Percentiles rank a stretch among this genome's conserved stretches.
These are phyloP conservation scores for Keiferia lycopersicella DNA, from an alignment of 2,888 invertebrate genomes.

Conservation along the genomic window DNA sequence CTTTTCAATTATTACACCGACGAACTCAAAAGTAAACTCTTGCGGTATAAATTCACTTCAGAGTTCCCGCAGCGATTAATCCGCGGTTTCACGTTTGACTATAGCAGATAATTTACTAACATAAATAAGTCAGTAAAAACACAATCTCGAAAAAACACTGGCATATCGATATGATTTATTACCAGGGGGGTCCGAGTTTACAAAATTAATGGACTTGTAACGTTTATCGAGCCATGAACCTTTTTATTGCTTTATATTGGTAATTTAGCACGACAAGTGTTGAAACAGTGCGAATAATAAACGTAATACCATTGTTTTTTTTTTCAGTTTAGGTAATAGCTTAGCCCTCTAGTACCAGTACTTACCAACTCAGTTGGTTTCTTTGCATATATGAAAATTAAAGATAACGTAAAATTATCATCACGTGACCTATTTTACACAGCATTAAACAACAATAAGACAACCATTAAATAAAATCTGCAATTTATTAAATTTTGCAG, in stretches of 20 bases:
- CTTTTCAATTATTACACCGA: constrained; percentile 61
- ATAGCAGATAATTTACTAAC: constrained; percentile 41
- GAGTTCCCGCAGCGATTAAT: constrained; percentile 53
- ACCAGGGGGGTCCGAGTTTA: constrained; percentile 48
- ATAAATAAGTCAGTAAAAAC: constrained; percentile 42
- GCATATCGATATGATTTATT: constrained; percentile 58
- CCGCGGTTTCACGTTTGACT: constrained; percentile 44
- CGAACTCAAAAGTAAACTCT: constrained; percentile 51
- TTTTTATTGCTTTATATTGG: constrained; percentile 22
- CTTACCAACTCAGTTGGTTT: too few relatives aligned
- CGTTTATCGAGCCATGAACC: constrained; percentile 25
- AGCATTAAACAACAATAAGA: too few relatives aligned
- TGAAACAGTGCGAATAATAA: neutral
- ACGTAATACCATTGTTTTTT: too few relatives aligned
- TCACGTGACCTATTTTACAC: too few relatives aligned
- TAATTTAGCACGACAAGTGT: neutral
- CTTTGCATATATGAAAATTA: too few relatives aligned
- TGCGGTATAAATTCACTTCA: constrained; percentile 60
- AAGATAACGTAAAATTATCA: too few relatives aligned
- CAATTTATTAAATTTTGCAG: too few relatives aligned
- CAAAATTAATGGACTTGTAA: constrained; percentile 47
- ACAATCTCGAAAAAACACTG: constrained; percentile 40
- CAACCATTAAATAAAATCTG: too few relatives aligned
- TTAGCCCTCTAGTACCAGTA: too few relatives aligned
- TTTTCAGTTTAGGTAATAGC: too few relatives aligned